phyloP scores from a whole-genome alignment of 2,797 vertebrate genomes.

The Masticophis lateralis region DNA sequence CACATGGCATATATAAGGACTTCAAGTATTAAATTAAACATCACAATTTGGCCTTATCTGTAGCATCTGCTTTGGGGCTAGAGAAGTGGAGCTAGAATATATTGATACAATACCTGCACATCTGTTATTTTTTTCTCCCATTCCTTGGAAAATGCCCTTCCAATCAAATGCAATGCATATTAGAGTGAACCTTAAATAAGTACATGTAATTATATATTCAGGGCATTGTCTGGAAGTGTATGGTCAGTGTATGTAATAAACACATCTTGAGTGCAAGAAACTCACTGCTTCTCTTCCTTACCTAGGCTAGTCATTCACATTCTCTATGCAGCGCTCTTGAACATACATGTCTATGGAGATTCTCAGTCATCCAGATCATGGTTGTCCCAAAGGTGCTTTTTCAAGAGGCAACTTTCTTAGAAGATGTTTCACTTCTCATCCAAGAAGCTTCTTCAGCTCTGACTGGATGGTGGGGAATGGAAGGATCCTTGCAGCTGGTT shows the following conservation, averaged over 20 bases:
- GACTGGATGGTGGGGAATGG: no score
- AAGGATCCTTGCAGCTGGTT: not conserved
- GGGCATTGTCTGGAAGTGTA: conserved; percentile 37
- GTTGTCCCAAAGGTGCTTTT: not conserved
- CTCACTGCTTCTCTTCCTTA: conserved; percentile 21
- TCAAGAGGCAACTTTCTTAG: not conserved
- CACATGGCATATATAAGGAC: conserved; percentile 5
- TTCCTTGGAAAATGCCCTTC: conserved; percentile 39
- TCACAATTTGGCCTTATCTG: not conserved
- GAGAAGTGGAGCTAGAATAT: not conserved
- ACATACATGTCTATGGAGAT: not conserved
- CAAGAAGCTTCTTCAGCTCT: not conserved
- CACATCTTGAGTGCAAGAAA: not conserved
- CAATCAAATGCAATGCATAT: conserved; percentile 6
- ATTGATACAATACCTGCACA: conserved; percentile 1
- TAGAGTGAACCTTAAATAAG: conserved; percentile 38
- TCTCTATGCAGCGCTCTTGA: not conserved
- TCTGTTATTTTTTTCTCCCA: not conserved
- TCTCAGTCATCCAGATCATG: not conserved
- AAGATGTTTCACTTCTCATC: not conserved
- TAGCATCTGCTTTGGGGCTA: not conserved
- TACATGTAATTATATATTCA: not conserved
- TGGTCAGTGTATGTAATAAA: not conserved
- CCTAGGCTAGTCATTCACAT: conserved; percentile 6
- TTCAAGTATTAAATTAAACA: conserved; percentile 1